Conservation (phyloP, 2,113 vertebrate species). For the Pandion haliaetus region DNA sequence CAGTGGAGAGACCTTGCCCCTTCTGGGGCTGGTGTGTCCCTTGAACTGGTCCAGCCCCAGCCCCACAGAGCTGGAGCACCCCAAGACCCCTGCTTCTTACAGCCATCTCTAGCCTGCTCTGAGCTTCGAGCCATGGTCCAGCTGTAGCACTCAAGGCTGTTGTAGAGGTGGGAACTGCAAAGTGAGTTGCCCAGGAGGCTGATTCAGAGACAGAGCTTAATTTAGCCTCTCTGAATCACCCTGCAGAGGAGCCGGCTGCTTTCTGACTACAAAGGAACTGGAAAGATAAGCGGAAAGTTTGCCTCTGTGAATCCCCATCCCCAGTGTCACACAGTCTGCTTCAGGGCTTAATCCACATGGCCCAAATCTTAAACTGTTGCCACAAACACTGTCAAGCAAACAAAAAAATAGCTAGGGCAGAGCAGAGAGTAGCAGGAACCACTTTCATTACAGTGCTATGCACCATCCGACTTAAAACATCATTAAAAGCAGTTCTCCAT, state of each 20-base stretch:
- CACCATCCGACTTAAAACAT: not conserved
- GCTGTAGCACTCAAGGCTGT: not conserved
- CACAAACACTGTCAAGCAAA: not conserved
- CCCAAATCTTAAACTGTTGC: not conserved
- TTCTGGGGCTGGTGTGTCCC: not conserved
- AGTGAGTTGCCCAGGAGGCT: not conserved
- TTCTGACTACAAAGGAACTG: not conserved
- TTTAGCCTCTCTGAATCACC: conserved; percentile 39
- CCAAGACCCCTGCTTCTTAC: rapidly evolving
- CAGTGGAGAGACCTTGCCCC: too few species aligned
- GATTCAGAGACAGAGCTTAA: not conserved
- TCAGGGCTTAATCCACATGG: not conserved
- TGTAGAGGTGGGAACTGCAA: not conserved
- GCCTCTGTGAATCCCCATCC: not conserved
- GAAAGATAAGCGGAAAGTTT: not conserved
- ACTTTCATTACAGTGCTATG: not conserved
- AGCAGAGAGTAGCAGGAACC: not conserved
- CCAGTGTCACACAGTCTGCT: not conserved
- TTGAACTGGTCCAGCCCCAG: not conserved
- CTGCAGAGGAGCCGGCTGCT: not conserved
- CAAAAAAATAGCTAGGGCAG: not conserved
- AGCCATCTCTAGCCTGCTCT: not conserved
- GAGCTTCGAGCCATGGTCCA: not conserved
- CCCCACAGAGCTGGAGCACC: rapidly evolving
- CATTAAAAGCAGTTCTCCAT: not conserved